phyloP scores from a whole-genome alignment of 2,888 invertebrate species.

The Rotaria magnacalcarata region DNA sequence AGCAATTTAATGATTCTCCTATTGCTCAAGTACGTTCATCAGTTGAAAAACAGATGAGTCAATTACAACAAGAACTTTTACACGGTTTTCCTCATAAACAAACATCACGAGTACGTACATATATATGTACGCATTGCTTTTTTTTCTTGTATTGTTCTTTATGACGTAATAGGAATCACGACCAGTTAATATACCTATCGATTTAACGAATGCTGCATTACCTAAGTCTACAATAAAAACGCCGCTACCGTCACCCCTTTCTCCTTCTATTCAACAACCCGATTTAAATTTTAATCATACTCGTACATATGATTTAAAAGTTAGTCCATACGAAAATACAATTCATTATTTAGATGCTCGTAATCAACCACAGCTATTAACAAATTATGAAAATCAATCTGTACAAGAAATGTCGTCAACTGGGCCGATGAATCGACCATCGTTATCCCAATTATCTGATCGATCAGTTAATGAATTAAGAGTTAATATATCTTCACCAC shows the following conservation, averaged over 20 bases:
- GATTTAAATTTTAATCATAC: neutral
- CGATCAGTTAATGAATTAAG: neutral
- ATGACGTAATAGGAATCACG: neutral
- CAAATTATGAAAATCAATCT: neutral
- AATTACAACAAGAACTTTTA: neutral
- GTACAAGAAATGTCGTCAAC: neutral
- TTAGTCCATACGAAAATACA: neutral
- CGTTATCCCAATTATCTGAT: neutral
- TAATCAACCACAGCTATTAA: neutral
- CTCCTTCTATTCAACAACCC: neutral
- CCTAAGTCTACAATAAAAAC: neutral
- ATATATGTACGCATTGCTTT: too few relatives aligned
- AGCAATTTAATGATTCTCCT: neutral
- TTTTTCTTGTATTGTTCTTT: too few relatives aligned
- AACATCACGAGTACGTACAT: neutral
- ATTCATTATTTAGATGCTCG: neutral
- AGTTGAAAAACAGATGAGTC: conserved; percentile 13
- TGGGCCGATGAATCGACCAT: neutral
- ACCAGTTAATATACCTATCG: neutral
- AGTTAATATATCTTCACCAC: neutral
- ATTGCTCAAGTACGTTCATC: neutral
- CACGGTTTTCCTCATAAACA: neutral
- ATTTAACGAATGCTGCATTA: neutral
- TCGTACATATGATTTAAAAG: neutral
- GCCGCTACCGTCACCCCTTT: neutral